Conservation (phyloP, 2,797 vertebrate genomes). For the Intellagama lesueurii region DNA sequence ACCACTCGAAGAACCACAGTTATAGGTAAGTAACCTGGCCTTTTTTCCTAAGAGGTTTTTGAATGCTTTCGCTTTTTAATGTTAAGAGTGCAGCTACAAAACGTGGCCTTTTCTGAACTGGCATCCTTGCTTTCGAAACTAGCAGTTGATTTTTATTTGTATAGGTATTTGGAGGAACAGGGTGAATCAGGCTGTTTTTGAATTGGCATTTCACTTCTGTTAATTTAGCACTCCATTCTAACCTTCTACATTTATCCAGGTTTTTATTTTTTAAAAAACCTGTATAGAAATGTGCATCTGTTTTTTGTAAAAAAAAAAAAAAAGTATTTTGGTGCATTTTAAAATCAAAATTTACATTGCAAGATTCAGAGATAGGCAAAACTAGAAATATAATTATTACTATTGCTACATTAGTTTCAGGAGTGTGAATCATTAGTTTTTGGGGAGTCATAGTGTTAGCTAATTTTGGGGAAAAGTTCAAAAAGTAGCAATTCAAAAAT, state of each 20-base stretch:
- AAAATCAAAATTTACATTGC: neutral
- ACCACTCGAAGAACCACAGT: too few species aligned
- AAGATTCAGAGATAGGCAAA: neutral
- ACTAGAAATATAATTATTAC: neutral
- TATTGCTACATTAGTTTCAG: neutral
- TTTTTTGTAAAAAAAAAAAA: neutral
- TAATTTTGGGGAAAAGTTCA: neutral
- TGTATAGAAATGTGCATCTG: too few species aligned
- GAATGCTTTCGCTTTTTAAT: neutral
- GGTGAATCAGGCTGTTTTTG: neutral
- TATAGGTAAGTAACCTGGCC: too few species aligned
- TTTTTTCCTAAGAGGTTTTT: neutral
- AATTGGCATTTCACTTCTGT: neutral
- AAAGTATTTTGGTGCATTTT: neutral
- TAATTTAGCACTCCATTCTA: neutral
- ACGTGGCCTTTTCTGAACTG: neutral
- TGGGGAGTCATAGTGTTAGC: neutral
- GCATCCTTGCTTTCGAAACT: neutral
- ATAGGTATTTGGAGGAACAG: neutral
- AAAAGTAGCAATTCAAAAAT: slow-evolving; percentile 14
- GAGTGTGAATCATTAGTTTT: neutral
- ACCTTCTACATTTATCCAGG: neutral
- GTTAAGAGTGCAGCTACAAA: neutral
- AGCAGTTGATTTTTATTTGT: neutral
- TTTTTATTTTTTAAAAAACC: neutral